Conservation (phyloP, 1,140 invertebrate species). For the Diorhabda elongata region DNA sequence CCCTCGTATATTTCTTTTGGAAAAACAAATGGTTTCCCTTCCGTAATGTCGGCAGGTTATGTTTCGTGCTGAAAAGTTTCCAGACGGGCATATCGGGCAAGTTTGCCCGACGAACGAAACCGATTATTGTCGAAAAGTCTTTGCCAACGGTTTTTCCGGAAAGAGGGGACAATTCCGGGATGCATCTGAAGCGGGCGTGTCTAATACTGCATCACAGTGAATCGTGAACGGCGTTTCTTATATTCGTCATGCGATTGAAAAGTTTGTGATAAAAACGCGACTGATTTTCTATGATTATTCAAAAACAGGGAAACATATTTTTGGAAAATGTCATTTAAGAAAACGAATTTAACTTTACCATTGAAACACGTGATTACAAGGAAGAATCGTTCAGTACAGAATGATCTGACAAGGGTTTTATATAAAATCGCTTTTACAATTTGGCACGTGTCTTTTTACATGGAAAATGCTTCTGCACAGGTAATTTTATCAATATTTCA, state of each 20-base stretch:
- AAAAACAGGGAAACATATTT: conserved; percentile 4
- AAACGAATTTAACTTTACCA: conserved; percentile 24
- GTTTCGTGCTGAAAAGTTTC: background rate
- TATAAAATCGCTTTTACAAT: conserved; percentile 59
- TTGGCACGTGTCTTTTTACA: conserved; percentile 59
- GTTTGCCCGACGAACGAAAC: background rate
- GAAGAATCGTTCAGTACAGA: conserved; percentile 19
- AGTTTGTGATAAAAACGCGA: conserved; percentile 4
- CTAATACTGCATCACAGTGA: conserved; percentile 25
- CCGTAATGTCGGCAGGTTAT: background rate
- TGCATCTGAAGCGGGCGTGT: conserved; percentile 39
- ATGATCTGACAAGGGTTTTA: conserved; percentile 49
- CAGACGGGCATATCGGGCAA: background rate
- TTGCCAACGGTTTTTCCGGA: conserved; percentile 25
- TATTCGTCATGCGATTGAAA: background rate
- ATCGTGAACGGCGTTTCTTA: background rate
- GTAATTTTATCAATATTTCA: conserved; percentile 9
- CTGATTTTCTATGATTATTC: conserved; percentile 6
- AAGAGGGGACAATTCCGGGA: conserved; percentile 29
- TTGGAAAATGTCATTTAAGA: conserved; percentile 30
- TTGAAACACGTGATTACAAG: conserved; percentile 24
- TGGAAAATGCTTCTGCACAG: conserved; percentile 47
- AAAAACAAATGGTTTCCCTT: background rate
- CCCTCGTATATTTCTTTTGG: background rate
- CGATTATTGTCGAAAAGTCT: conserved; percentile 10